A percentile compares a stretch with the other conserved stretches of the same genome.
These are phyloP conservation scores for Hemibagrus wyckioides DNA, from an alignment of 2,113 vertebrate species.

Conservation along the genomic window DNA sequence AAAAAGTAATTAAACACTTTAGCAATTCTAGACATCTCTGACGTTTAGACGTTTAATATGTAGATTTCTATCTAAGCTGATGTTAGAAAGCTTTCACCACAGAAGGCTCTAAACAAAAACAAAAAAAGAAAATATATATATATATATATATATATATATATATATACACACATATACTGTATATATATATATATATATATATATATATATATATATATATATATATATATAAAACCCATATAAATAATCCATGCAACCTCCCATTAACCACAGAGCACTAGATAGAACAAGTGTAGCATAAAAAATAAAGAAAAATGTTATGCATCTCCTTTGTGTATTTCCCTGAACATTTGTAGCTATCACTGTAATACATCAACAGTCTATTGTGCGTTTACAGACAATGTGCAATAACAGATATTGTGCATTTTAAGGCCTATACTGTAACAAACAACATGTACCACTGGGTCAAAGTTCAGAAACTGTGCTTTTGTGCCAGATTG, in stretches of 20 bases:
- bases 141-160: too few relatives aligned
- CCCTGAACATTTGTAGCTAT: not conserved
- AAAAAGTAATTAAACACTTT: not conserved
- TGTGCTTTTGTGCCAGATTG: not conserved
- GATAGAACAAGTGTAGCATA: not conserved
- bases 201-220: too few relatives aligned
- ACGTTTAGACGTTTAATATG: not conserved
- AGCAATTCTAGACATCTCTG: not conserved
- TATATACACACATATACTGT: too few relatives aligned
- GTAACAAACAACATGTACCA: not conserved
- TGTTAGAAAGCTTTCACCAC: not conserved
- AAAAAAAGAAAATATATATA: not conserved
- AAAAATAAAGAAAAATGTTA: not conserved
- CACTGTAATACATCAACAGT: not conserved
- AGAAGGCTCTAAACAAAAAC: not conserved
- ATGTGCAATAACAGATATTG: conserved; percentile 46
- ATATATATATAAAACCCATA: not conserved
- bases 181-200: too few relatives aligned
- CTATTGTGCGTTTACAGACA: conserved; percentile 12
- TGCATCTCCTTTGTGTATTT: not conserved
- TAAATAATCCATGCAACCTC: not conserved
- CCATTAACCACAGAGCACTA: not conserved
- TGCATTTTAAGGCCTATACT: conserved; percentile 57
- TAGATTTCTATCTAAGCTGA: not conserved
- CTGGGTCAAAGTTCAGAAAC: not conserved